A percentile compares a stretch with the other conserved stretches of the same genome.
These are phyloP conservation scores for Leptoclinus maculatus DNA, from an alignment of 2,797 vertebrate genomes.

Conservation along the genomic window DNA sequence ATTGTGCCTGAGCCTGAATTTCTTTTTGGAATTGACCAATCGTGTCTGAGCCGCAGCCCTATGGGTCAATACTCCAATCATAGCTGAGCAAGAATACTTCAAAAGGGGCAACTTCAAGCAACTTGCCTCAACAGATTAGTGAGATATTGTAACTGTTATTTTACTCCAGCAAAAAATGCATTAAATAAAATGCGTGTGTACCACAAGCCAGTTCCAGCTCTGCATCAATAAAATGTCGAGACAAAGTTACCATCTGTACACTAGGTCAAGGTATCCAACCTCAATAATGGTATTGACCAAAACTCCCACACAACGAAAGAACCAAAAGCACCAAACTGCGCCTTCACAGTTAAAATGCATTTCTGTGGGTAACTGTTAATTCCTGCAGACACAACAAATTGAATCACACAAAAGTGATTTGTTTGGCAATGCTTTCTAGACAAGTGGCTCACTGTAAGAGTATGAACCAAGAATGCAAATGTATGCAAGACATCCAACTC, in stretches of 20 bases:
- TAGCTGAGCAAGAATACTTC: background rate
- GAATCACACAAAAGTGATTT: conserved; percentile 54
- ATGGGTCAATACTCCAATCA: background rate
- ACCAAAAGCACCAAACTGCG: conserved; percentile 17
- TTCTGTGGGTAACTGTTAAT: conserved; percentile 52
- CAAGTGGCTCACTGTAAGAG: conserved; percentile 55
- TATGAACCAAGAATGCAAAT: conserved; percentile 62
- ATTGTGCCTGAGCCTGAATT: background rate
- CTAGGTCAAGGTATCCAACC: too few species aligned
- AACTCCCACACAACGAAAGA: background rate
- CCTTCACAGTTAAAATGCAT: conserved; percentile 36
- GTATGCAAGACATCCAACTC: conserved; percentile 57
- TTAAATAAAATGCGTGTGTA: background rate
- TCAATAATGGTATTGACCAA: too few species aligned
- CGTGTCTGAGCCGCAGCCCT: background rate
- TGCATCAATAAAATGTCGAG: background rate
- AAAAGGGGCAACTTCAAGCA: background rate
- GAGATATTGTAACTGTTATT: background rate
- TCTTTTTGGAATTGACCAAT: background rate
- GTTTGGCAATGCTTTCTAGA: conserved; percentile 33
- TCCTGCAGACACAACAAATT: conserved; percentile 57
- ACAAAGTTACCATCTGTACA: background rate
- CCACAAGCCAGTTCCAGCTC: background rate
- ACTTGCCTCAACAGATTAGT: background rate
- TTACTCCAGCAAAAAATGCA: background rate